These are phyloP conservation scores for Solenopsis invicta DNA, from an alignment of 1,140 invertebrate genomes.

Conservation along the genomic window DNA sequence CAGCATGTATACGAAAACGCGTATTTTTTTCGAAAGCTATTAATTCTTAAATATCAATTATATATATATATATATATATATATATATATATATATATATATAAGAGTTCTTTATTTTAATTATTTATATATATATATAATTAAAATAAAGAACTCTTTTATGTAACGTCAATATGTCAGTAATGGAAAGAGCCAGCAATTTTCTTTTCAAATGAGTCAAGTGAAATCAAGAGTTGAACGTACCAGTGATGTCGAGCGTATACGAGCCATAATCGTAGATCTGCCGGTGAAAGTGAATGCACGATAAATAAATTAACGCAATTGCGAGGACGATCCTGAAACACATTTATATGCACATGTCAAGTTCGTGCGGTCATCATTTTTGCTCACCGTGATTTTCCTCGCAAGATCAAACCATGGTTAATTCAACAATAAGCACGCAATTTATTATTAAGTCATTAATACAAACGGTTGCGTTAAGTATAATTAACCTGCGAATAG, in stretches of 20 bases:
- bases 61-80: no score
- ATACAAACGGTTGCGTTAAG: constrained; percentile 16
- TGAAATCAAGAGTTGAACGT: constrained; percentile 71
- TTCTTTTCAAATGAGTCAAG: neutral
- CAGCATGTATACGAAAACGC: no score
- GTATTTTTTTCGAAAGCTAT: neutral
- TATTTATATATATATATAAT: neutral
- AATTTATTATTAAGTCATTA: neutral
- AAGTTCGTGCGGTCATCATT: constrained; percentile 38
- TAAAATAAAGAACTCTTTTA: neutral
- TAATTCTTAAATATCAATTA: constrained; percentile 7
- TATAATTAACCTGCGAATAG: neutral
- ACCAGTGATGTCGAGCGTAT: constrained; percentile 97
- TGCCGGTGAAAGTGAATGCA: constrained; percentile 95
- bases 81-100: neutral
- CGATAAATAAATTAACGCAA: constrained; percentile 94
- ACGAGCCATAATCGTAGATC: constrained; percentile 95
- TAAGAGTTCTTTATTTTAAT: no score
- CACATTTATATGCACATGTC: constrained; percentile 59
- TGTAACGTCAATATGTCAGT: neutral
- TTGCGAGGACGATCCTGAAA: constrained; percentile 91
- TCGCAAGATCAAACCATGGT: neutral
- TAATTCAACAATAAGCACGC: constrained; percentile 19
- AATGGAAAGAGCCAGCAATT: neutral
- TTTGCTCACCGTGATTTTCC: constrained; percentile 9